Base-by-base conservation (phyloP, 2,888 invertebrate genomes). In the Megaustenia siamemsis region DNA sequence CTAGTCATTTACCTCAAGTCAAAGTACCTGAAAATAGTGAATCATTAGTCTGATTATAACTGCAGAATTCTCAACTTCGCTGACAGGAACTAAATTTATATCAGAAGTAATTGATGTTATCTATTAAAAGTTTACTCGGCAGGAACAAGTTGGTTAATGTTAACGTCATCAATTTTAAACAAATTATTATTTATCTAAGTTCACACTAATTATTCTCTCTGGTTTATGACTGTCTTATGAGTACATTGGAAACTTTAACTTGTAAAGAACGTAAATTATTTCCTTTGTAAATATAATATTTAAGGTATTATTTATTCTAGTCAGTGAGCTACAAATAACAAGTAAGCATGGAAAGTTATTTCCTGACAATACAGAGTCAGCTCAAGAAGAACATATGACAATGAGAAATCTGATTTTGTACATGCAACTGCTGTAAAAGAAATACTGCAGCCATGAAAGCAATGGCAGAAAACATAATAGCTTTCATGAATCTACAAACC, bases 21-120 rank as follows among this genome's bases (percentile, higher is more conserved):
- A 82, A 82, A 76, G 38, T 32, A 82, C 66, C 82, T 82, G 82
- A 75, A 76, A n/a, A 76, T 60, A 80, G 18, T 68, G 45, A 66
- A 79, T 28, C 10, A 60, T 43, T 32, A 40, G 73, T 32, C 45
- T 28, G 40, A n/a, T 43, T 40, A 73, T n/a, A 24, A 40, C 24
- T 56, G 56, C 56, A 56, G 24, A 56, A 56, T 15, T 4, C 18
- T 10, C 4, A 56, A 60, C n/a, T 6, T 60, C 4, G n/a, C n/a
- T 6, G n/a, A 6, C 8, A 3, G 12, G 60, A 56, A 21, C 53
- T 53, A 53, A 21, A 21, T 53, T 53, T 24, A 53, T 18, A 21
- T 53, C 21, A 3, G 53, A 12, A 53, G n/a, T n/a, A n/a, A n/a
- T n/a, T n/a, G n/a, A n/a, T n/a, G n/a, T n/a, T n/a, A n/a, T n/a